phyloP scores from a whole-genome alignment of 2,797 vertebrate species.

The Molossus molossus region DNA sequence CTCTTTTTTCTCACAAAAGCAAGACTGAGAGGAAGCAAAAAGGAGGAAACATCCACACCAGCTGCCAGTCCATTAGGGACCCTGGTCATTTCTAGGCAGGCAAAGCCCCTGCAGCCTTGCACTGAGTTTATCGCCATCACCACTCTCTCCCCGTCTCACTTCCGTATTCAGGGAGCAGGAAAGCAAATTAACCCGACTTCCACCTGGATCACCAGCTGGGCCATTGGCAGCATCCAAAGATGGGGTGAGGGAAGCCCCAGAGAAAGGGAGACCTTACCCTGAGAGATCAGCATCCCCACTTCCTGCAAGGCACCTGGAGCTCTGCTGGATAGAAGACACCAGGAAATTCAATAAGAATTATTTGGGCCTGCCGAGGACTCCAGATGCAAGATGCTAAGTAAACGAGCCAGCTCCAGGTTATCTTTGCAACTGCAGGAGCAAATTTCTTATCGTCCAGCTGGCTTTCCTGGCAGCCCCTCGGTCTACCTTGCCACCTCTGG shows the following conservation, averaged over 20 bases:
- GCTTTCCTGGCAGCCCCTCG: not conserved
- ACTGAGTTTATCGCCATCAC: conserved; percentile 56
- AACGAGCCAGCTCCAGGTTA: not conserved
- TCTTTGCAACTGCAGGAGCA: not conserved
- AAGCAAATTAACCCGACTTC: conserved; percentile 32
- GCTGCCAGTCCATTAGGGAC: conserved; percentile 43
- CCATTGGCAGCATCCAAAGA: not conserved
- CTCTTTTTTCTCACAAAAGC: conserved; percentile 29
- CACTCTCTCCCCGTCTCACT: not conserved
- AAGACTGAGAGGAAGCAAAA: conserved; percentile 37
- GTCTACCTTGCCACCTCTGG: not conserved
- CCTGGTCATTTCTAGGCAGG: conserved; percentile 53
- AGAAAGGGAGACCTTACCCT: not conserved
- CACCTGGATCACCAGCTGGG: conserved; percentile 1
- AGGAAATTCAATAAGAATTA: not conserved
- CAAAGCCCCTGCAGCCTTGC: conserved; percentile 62
- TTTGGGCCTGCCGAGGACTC: not conserved
- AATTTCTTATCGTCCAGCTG: not conserved
- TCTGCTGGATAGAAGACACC: not conserved
- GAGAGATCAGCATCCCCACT: not conserved
- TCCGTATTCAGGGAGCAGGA: not conserved
- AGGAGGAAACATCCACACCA: not conserved
- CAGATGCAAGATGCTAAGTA: not conserved
- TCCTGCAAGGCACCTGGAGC: not conserved
- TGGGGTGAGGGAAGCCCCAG: not conserved